These are phyloP conservation scores for Xestoiulus laeticollis DNA, from an alignment of 2,888 invertebrate species.

Conservation along the genomic window DNA sequence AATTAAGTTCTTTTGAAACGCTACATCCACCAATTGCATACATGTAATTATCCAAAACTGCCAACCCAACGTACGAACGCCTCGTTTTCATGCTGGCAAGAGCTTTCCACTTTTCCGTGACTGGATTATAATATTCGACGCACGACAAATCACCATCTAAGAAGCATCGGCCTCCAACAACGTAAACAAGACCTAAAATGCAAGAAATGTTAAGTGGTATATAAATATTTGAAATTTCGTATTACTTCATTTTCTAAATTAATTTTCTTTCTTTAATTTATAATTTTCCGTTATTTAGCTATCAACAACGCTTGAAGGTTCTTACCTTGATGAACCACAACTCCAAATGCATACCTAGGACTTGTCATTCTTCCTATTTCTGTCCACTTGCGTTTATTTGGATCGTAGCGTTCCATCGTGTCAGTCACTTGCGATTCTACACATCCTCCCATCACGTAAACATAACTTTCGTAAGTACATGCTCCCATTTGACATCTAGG, in stretches of 20 bases:
- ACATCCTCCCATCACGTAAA: conserved; percentile 94
- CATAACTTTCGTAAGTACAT: conserved; percentile 80
- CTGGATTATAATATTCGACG: conserved; percentile 69
- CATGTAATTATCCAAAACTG: conserved; percentile 79
- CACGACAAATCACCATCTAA: conserved; percentile 56
- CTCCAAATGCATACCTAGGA: conserved; percentile 90
- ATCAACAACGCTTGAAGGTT: background rate
- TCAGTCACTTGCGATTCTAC: conserved; percentile 90
- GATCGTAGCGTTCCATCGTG: conserved; percentile 87
- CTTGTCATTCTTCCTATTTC: conserved; percentile 81
- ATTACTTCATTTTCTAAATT: background rate
- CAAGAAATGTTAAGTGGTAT: background rate
- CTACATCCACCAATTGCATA: conserved; percentile 92
- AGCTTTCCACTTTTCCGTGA: conserved; percentile 80
- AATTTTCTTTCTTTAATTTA: too few species aligned
- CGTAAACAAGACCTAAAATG: conserved; percentile 79
- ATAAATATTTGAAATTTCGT: background rate
- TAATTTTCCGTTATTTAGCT: background rate
- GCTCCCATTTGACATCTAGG: conserved; percentile 90
- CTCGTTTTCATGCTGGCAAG: conserved; percentile 81
- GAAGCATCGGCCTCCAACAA: conserved; percentile 77
- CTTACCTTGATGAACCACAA: conserved; percentile 80
- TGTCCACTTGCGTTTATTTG: conserved; percentile 79
- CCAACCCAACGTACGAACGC: conserved; percentile 88
- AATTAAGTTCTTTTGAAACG: conserved; percentile 76